These are phyloP conservation scores for Synanthedon myopaeformis DNA, from an alignment of 2,888 invertebrate species.

Conservation along the genomic window DNA sequence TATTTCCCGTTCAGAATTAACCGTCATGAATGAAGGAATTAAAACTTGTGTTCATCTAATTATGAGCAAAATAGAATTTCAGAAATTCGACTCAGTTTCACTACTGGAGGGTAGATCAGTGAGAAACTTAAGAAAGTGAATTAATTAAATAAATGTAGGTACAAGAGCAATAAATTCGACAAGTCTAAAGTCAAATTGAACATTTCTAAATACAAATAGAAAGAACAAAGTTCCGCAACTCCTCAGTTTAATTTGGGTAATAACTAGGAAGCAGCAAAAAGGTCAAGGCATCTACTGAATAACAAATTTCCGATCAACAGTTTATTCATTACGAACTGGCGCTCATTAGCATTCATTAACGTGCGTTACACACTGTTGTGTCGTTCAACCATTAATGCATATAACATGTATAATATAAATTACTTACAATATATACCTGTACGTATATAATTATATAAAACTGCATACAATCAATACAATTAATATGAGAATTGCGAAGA, in stretches of 20 bases:
- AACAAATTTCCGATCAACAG: constrained; percentile 29
- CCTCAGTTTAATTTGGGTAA: constrained; percentile 20
- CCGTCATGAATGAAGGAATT: too few species aligned
- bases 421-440: neutral
- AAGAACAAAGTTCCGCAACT: neutral
- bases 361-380: constrained; percentile 15
- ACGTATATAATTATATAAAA: too few species aligned
- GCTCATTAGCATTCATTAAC: constrained; percentile 32
- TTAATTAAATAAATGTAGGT: neutral
- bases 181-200: neutral
- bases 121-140: neutral
- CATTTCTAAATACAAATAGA: neutral
- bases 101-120: too few species aligned
- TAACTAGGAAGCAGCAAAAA: constrained; percentile 12
- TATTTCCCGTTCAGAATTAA: too few species aligned
- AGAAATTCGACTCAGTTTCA: too few species aligned
- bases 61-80: too few species aligned
- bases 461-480: too few species aligned
- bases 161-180: neutral
- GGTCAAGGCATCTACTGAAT: constrained; percentile 21
- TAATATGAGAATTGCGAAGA: too few species aligned
- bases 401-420: too few species aligned
- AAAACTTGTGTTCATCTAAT: too few species aligned
- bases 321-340: constrained; percentile 26
- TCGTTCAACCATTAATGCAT: constrained; percentile 1